Evolutionary conservation across 2,113 vertebrate genomes (phyloP).

Genomic region (Empidonax traillii): DNA sequence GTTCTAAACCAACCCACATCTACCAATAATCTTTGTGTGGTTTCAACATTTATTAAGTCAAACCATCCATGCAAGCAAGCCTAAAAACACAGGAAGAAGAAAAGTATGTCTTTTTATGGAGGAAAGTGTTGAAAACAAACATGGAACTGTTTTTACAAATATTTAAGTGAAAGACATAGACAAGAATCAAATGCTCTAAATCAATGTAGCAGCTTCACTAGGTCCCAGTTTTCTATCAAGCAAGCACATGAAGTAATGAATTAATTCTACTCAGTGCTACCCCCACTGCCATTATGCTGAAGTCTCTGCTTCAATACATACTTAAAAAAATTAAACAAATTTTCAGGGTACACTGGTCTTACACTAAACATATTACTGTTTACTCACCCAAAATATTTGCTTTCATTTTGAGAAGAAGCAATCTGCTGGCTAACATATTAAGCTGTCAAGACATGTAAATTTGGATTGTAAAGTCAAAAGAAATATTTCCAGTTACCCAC

Average conservation of each 20-base stretch:
- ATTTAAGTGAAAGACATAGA: not conserved
- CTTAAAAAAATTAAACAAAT: not conserved
- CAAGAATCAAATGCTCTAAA: not conserved
- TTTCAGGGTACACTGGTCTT: not conserved
- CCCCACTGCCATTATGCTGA: not conserved
- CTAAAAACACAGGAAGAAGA: not conserved
- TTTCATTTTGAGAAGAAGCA: not conserved
- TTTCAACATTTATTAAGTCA: not conserved
- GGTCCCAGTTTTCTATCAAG: not conserved
- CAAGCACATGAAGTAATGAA: not conserved
- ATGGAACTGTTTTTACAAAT: not conserved
- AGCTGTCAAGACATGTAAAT: rapidly evolving
- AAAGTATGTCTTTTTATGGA: not conserved
- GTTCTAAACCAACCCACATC: not conserved
- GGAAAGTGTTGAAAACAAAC: not conserved
- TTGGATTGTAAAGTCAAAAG: not conserved
- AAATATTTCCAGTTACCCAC: not conserved
- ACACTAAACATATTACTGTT: not conserved
- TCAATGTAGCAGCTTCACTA: not conserved
- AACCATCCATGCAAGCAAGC: not conserved
- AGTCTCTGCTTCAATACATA: not conserved
- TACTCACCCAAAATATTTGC: not conserved
- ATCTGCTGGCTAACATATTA: not conserved
- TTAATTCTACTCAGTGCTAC: not conserved
- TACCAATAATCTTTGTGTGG: not conserved